phyloP scores from a whole-genome alignment of 2,797 vertebrate species.

The Mareca penelope region DNA sequence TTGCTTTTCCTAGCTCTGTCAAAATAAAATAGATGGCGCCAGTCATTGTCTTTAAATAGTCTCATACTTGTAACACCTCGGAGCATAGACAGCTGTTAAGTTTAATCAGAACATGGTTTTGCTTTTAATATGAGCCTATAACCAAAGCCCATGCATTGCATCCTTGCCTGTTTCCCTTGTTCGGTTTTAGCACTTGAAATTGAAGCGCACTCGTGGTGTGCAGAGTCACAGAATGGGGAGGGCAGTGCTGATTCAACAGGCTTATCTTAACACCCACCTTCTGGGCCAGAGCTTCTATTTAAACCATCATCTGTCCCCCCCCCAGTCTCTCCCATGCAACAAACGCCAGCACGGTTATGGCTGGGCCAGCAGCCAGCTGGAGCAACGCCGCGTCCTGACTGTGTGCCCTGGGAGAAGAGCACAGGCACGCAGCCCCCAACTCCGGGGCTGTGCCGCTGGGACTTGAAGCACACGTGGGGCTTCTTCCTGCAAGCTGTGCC shows the following conservation, averaged over 20 bases:
- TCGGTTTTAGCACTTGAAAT: not conserved
- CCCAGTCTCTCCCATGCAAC: not conserved
- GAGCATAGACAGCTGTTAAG: slow-evolving; percentile 33
- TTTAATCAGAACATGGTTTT: not conserved
- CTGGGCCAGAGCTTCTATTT: slow-evolving; percentile 29
- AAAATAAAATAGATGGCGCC: not conserved
- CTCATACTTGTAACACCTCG: slow-evolving; percentile 45
- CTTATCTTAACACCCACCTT: not conserved
- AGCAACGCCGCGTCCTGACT: not conserved
- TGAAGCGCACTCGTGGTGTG: not conserved
- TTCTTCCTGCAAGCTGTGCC: not conserved
- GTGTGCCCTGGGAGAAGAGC: not conserved
- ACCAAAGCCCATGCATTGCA: not conserved
- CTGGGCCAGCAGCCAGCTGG: not conserved
- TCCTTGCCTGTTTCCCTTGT: not conserved
- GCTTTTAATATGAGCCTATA: not conserved
- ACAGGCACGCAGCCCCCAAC: no score
- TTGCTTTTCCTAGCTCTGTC: not conserved
- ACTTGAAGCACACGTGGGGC: not conserved
- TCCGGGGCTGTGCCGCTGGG: not conserved
- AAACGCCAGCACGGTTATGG: not conserved
- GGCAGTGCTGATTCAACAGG: slow-evolving; percentile 26
- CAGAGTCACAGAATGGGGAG: not conserved
- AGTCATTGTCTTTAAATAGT: slow-evolving; percentile 61
- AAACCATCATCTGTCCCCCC: not conserved